These are phyloP conservation scores for Catagonus wagneri DNA, from an alignment of 2,113 vertebrate species.

Conservation along the genomic window DNA sequence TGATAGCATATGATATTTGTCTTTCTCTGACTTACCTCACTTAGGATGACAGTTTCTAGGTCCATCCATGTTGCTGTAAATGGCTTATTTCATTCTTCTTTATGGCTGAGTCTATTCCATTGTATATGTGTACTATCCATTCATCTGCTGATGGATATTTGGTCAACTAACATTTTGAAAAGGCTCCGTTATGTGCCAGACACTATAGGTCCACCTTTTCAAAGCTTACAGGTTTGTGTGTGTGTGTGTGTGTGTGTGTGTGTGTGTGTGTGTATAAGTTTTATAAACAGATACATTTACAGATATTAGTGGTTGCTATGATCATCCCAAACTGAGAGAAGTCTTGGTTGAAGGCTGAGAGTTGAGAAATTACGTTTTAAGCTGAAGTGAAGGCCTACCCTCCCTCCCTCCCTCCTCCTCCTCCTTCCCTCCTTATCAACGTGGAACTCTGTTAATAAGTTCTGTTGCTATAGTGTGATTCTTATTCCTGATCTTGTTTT, in stretches of 20 bases:
- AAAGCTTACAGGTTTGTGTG: background rate
- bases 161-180: background rate
- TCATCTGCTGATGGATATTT: background rate
- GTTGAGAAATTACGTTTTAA: background rate
- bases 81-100: background rate
- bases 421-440: background rate
- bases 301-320: background rate
- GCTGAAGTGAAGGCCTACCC: background rate
- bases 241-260: background rate
- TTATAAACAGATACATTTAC: background rate
- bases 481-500: constrained; percentile 18
- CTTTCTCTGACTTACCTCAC: background rate
- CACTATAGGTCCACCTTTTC: background rate
- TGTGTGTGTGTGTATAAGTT: background rate
- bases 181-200: background rate
- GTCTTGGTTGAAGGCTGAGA: background rate
- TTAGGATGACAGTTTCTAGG: background rate
- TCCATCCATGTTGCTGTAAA: background rate
- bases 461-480: background rate
- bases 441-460: background rate
- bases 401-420: too few species aligned
- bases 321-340: background rate
- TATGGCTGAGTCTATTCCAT: background rate
- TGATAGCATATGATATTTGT: background rate
- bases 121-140: background rate